Conservation (phyloP, 2,888 invertebrate genomes). For the Tetramorium bicarinatum region DNA sequence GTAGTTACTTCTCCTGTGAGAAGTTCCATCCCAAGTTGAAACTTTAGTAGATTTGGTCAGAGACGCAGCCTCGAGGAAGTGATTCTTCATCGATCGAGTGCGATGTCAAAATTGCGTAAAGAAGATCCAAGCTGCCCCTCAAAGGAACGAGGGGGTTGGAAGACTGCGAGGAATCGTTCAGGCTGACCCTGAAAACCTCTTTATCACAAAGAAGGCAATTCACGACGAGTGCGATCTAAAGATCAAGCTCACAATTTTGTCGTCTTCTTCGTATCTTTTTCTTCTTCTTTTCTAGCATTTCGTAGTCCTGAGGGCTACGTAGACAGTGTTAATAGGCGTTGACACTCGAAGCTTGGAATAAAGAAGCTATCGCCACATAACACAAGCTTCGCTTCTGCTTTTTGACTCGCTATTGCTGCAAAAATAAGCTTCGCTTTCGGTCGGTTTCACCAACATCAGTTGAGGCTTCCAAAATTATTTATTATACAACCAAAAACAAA, state of each 20-base stretch:
- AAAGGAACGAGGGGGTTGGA: not conserved
- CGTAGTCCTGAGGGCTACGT: not conserved
- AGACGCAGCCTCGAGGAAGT: slow-evolving; percentile 61
- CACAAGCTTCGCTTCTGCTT: slow-evolving; percentile 69
- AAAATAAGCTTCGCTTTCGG: slow-evolving; percentile 37
- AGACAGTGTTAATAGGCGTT: slow-evolving; percentile 30
- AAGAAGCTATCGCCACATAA: slow-evolving; percentile 50
- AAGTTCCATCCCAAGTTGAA: slow-evolving; percentile 18
- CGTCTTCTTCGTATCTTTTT: slow-evolving; percentile 43
- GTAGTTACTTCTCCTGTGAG: slow-evolving; percentile 44
- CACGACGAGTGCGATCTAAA: slow-evolving; percentile 33
- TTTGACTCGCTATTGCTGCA: slow-evolving; percentile 17
- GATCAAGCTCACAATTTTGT: slow-evolving; percentile 56
- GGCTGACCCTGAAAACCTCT: slow-evolving; percentile 36
- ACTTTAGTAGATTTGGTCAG: slow-evolving; percentile 47
- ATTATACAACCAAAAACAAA: not conserved
- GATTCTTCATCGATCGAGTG: slow-evolving; percentile 53
- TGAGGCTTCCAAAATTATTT: not conserved
- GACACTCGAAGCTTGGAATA: slow-evolving; percentile 44
- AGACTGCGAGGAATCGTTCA: slow-evolving; percentile 29
- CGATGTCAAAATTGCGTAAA: slow-evolving; percentile 16
- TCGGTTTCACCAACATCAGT: slow-evolving; percentile 9
- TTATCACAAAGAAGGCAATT: slow-evolving; percentile 56
- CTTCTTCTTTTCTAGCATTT: slow-evolving; percentile 22
- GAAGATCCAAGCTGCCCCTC: slow-evolving; percentile 17